Base-by-base conservation (phyloP, 1,140 invertebrate species). In the Zaprionus lachaisei region DNA sequence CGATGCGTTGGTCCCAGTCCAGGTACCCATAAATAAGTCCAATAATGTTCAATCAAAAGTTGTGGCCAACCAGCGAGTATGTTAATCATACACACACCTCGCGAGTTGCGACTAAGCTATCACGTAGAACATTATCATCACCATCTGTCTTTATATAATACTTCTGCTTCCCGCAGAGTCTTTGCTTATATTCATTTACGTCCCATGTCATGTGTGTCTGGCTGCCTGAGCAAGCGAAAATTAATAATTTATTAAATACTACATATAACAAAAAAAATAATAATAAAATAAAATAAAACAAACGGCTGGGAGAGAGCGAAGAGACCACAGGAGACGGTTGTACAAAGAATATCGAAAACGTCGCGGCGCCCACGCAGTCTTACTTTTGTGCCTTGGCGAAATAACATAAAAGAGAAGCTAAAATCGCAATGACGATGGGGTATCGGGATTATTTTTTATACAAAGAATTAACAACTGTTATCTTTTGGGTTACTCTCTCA, bases 211-310 rank as follows among this genome's bases (percentile, higher is more conserved):
- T 83, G 83, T 75, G 67, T 70, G 66, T 58, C 73, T 76, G 67
- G 57, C 64, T 72, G 62, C 63, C 79, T 70, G 77, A 58, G 80
- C 65, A 68, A 55, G 68, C 58, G 55, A 83, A 87, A 83, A 80
- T 87, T 86, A 86, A 86, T 86, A 86, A 86, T 87, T 86, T 86
- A 86, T 86, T 86, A 87, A 86, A 87, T 87, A 81, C 79, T 79
- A 84, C 71, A 78, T 67, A 57, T 56, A 81, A 65, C 34, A 72
- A 58, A 57, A 31, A 15, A 61, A 34, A 38, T 26, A 66, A 20
- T 34, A 37, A 17, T 17, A 60, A 49, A 44, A 63, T 64, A 56
- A 58, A 69, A 69, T 56, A 37, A 67, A 74, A 68, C 17, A 67
- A 62, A 56, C 6, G 28, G 56, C 47, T 55, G 17, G 24, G 38